A percentile compares a stretch with the other conserved stretches of the same genome.
These are phyloP conservation scores for Sprattus sprattus DNA, from an alignment of 2,113 vertebrate genomes.

Conservation along the genomic window DNA sequence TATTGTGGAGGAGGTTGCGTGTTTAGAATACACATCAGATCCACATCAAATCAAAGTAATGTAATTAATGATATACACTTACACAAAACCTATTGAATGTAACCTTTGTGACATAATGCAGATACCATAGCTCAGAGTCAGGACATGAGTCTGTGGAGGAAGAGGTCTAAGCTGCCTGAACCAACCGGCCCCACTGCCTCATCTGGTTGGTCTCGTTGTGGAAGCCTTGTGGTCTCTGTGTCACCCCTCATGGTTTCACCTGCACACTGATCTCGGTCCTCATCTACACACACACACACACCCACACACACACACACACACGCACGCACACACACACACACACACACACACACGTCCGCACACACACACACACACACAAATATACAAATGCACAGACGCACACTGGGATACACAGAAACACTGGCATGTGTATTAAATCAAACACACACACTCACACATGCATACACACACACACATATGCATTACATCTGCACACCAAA, in stretches of 20 bases:
- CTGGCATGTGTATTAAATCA: no score
- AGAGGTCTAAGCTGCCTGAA: conserved; percentile 10
- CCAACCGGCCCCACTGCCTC: conserved; percentile 37
- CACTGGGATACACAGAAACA: no score
- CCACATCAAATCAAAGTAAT: not conserved
- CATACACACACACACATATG: not conserved
- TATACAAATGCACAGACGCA: no score
- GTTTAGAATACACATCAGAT: not conserved
- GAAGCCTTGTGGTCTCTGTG: not conserved
- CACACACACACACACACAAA: not conserved
- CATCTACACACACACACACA: not conserved
- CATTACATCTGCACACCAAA: not conserved
- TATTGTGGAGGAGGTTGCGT: not conserved
- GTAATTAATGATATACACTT: not conserved
- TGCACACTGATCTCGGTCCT: not conserved
- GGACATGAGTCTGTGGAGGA: not conserved
- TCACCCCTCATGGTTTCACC: not conserved
- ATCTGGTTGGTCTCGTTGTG: conserved; percentile 29
- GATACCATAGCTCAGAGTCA: not conserved
- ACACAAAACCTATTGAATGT: not conserved
- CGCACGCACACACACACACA: not conserved
- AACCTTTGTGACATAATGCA: not conserved
- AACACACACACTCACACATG: no score
- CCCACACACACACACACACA: not conserved
- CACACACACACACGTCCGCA: not conserved